Percentiles rank a stretch among this genome's conserved stretches.
phyloP scores from a whole-genome alignment of 2,113 vertebrate species.

The Melanerpes formicivorus region DNA sequence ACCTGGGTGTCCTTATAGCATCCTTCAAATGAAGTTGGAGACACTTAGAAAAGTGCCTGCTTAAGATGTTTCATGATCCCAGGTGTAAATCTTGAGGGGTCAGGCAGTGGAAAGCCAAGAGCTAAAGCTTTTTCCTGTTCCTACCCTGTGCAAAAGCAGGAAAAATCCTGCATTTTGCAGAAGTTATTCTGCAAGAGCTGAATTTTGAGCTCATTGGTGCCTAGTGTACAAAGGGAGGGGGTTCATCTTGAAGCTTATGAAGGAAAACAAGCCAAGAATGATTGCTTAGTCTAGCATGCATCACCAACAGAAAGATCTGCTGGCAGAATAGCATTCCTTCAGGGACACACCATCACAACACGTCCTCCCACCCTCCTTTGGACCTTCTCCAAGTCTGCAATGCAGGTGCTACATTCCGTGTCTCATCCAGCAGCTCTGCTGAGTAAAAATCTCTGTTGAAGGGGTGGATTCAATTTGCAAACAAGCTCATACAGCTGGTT shows the following conservation, averaged over 20 bases:
- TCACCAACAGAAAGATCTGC: slow-evolving; percentile 16
- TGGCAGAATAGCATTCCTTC: slow-evolving; percentile 46
- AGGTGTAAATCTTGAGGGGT: not conserved
- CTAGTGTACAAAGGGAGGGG: not conserved
- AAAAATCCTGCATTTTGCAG: not conserved
- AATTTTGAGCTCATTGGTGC: not conserved
- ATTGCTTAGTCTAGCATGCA: slow-evolving; percentile 1
- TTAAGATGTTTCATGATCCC: not conserved
- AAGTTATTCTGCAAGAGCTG: not conserved
- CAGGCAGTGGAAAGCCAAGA: not conserved
- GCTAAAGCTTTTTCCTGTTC: not conserved
- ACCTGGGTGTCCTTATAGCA: not conserved
- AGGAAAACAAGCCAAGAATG: not conserved
- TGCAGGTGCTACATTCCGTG: slow-evolving; percentile 50
- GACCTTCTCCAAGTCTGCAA: slow-evolving; percentile 66
- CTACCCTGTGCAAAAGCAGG: not conserved
- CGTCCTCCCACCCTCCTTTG: slow-evolving; percentile 50
- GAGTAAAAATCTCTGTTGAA: slow-evolving; percentile 7
- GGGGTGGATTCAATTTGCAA: slow-evolving; percentile 36
- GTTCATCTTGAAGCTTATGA: not conserved
- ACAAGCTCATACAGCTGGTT: slow-evolving; percentile 32
- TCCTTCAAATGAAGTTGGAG: not conserved
- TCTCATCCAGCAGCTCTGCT: slow-evolving; percentile 30
- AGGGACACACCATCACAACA: slow-evolving; percentile 20
- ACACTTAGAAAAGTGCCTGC: not conserved